Evolutionary conservation across 2,888 invertebrate genomes (phyloP).

Genomic region (Plusia festucae): DNA sequence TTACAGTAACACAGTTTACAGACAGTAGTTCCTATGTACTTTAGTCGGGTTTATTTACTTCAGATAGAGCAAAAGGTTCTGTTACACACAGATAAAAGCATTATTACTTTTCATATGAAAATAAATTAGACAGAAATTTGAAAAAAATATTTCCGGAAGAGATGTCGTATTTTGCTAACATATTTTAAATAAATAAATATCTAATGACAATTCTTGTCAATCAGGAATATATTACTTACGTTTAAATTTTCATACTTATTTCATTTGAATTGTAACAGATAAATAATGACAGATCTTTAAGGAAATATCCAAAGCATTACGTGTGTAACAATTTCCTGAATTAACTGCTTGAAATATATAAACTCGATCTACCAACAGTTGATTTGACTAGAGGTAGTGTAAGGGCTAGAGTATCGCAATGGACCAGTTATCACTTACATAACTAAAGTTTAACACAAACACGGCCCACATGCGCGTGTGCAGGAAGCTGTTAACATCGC

Average conservation of each 20-base stretch:
- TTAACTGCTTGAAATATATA: slow-evolving; percentile 21
- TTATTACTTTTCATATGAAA: too few species aligned
- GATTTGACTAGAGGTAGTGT: slow-evolving; percentile 8
- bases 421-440: slow-evolving; percentile 77
- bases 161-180: too few species aligned
- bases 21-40: neutral
- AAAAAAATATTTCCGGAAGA: too few species aligned
- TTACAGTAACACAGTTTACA: too few species aligned
- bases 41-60: neutral
- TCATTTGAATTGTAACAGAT: neutral
- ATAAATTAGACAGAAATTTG: too few species aligned
- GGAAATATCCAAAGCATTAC: slow-evolving; percentile 38
- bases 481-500: slow-evolving; percentile 83
- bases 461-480: slow-evolving; percentile 75
- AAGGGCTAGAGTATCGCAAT: slow-evolving; percentile 51
- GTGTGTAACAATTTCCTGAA: slow-evolving; percentile 27
- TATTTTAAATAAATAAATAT: too few species aligned
- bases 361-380: slow-evolving; percentile 22
- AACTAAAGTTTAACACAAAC: slow-evolving; percentile 73
- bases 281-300: slow-evolving; percentile 14
- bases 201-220: too few species aligned
- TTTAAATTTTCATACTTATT: too few species aligned
- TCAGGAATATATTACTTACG: neutral
- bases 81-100: too few species aligned
- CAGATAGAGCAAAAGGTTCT: neutral